Base-by-base conservation (phyloP, 2,113 vertebrate species). In the Nesogale talazaci region DNA sequence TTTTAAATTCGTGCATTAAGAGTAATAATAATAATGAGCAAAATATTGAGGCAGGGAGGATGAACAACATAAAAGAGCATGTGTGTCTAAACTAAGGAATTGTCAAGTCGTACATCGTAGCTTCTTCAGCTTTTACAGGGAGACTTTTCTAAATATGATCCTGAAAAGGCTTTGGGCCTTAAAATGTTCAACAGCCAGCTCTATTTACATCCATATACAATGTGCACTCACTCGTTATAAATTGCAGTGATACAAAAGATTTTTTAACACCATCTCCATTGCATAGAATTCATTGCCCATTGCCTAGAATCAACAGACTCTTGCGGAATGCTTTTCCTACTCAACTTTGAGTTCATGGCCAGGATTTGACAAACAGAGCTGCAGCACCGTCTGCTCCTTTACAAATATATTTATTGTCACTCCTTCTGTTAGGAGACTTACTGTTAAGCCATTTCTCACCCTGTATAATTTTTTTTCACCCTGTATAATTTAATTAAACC, bases 401-500 rank as follows among this genome's bases (percentile, higher is more conserved):
- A 42, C 36, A 63, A 74, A 14, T 85, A 80, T 59, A 75, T 80
- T 93, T 69, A 82, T 85, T 70, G n/a, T 89, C 22, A 52, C 46
- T 90, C 89, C 83, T n/a, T 83, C 56, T 72, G 59, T 83, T 14
- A 31, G 31, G 27, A 72, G 65, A 31, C 40, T 88, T 95, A 56
- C 78, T 82, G 38, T 89, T 94, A 91, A 82, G 83, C 56, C 42
- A n/a, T 79, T 77, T 83, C 67, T 87, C 3, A 84, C 19, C 38
- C n/a, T 80, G 14, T 59, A n/a, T 94, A 86, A 82, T n/a, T n/a
- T n/a, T 79, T 77, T 83, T 59, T 87, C 3, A 84, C 19, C 38
- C n/a, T 80, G 14, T 59, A n/a, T 94, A 86, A 82, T n/a, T 88
- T 88, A 88, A 88, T 83, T 89, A 84, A 74, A 85, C 40, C 77